A percentile compares a stretch with the other conserved stretches of the same genome.
Evolutionary conservation across 2,888 invertebrate genomes (phyloP).

Genomic region (Phrixothrix hirtus): DNA sequence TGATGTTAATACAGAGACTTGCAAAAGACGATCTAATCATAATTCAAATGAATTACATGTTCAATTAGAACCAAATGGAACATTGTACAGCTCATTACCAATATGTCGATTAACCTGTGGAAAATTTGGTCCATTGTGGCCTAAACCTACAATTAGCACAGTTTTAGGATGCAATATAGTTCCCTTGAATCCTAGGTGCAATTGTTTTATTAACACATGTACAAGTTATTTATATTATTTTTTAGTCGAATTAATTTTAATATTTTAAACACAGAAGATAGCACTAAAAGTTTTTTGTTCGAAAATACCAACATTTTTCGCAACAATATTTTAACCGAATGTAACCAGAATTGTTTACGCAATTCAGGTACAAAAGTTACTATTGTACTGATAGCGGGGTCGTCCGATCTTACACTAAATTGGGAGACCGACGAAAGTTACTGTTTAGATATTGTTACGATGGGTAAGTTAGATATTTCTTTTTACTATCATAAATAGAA

Average conservation of each 20-base stretch:
- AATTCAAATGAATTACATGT: neutral
- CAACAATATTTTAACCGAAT: conserved; percentile 63
- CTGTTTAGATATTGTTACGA: conserved; percentile 48
- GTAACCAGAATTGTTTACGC: conserved; percentile 57
- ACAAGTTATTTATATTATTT: too few species aligned
- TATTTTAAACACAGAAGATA: conserved; percentile 57
- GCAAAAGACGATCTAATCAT: conserved; percentile 21
- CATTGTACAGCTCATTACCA: conserved; percentile 54
- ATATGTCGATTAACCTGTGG: conserved; percentile 72
- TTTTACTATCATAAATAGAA: too few species aligned
- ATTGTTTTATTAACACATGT: too few species aligned
- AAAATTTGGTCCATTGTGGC: conserved; percentile 71
- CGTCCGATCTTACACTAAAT: conserved; percentile 58
- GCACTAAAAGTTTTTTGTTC: conserved; percentile 59
- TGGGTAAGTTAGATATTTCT: conserved; percentile 17
- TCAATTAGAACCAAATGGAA: neutral
- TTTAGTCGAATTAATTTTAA: conserved; percentile 53
- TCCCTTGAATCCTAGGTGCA: conserved; percentile 22
- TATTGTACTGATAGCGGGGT: conserved; percentile 62
- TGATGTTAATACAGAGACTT: conserved; percentile 19
- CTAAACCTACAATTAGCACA: conserved; percentile 61
- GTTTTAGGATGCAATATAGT: conserved; percentile 13
- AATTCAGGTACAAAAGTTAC: conserved; percentile 59
- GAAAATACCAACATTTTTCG: conserved; percentile 62
- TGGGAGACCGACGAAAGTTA: conserved; percentile 76